Conservation (phyloP, 1,140 invertebrate genomes). For the Caenorhabditis elegans region DNA sequence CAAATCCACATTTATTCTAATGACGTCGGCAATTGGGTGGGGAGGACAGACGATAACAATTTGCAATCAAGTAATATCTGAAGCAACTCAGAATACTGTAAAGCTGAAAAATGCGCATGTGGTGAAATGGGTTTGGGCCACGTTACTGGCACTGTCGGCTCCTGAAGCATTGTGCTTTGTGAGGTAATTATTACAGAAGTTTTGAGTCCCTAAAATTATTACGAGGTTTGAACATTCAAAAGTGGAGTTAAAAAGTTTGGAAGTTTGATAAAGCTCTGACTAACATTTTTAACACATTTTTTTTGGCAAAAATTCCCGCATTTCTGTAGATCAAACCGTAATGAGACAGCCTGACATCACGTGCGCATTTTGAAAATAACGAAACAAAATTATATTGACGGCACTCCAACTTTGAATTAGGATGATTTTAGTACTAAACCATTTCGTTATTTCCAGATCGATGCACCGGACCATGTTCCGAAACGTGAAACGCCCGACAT, state of each 20-base stretch:
- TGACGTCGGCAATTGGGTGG: slow-evolving; percentile 61
- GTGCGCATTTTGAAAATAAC: too few relatives aligned
- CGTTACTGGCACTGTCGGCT: slow-evolving; percentile 53
- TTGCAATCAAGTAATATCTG: slow-evolving; percentile 52
- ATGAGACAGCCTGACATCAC: too few relatives aligned
- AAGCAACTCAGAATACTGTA: slow-evolving; percentile 55
- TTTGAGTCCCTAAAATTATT: slow-evolving; percentile 48
- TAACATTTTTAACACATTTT: too few relatives aligned
- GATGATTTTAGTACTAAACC: not conserved
- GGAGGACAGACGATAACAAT: slow-evolving; percentile 61
- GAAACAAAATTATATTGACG: too few relatives aligned
- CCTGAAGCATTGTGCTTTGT: slow-evolving; percentile 61
- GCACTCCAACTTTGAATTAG: too few relatives aligned
- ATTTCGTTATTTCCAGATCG: slow-evolving; percentile 23
- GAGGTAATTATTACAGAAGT: not conserved
- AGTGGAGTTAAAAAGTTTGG: too few relatives aligned
- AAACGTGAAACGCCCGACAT: slow-evolving; percentile 59
- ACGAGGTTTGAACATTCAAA: too few relatives aligned
- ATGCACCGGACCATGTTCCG: slow-evolving; percentile 63
- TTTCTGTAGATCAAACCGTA: too few relatives aligned
- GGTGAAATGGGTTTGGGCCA: slow-evolving; percentile 64
- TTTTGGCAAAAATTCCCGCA: too few relatives aligned
- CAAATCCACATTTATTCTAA: slow-evolving; percentile 58
- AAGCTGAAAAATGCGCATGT: slow-evolving; percentile 54
- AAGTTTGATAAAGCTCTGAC: too few relatives aligned